These are phyloP conservation scores for Mythimna lalbum DNA, from an alignment of 2,888 invertebrate genomes.

Conservation along the genomic window DNA sequence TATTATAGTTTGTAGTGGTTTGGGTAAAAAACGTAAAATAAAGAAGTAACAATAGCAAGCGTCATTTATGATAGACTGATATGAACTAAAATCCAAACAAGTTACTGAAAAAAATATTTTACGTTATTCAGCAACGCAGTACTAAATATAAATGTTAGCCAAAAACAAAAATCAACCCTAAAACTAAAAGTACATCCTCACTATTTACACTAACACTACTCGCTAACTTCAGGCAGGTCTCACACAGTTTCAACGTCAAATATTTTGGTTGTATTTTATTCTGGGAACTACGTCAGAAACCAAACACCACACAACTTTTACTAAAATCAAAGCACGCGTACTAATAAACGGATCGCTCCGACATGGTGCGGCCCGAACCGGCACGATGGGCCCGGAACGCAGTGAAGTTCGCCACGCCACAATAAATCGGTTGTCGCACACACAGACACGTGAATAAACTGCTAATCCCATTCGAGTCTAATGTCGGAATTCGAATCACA, in stretches of 20 bases:
- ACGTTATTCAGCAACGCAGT: not conserved
- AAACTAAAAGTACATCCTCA: not conserved
- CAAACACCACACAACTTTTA: conserved; percentile 38
- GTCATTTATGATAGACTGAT: not conserved
- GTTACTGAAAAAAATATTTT: not conserved
- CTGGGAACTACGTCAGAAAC: conserved; percentile 12
- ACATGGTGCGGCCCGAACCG: not conserved
- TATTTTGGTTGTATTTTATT: conserved; percentile 26
- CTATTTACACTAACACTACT: not conserved
- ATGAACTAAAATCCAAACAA: not conserved
- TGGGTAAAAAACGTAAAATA: too few species aligned
- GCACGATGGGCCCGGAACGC: not conserved
- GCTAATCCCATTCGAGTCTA: conserved; percentile 14
- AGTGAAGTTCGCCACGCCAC: conserved; percentile 4
- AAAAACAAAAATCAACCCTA: not conserved
- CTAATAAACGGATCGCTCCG: conserved; percentile 16
- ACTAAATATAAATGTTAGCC: not conserved
- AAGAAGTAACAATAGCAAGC: not conserved
- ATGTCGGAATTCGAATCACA: not conserved
- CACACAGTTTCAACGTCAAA: conserved; percentile 5
- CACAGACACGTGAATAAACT: conserved; percentile 13
- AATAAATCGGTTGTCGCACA: conserved; percentile 1
- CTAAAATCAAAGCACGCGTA: conserved; percentile 32
- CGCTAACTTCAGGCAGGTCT: not conserved
- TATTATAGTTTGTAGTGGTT: too few species aligned